Evolutionary conservation across 2,888 invertebrate species (phyloP).

Genomic region (Heliconius hortense): DNA sequence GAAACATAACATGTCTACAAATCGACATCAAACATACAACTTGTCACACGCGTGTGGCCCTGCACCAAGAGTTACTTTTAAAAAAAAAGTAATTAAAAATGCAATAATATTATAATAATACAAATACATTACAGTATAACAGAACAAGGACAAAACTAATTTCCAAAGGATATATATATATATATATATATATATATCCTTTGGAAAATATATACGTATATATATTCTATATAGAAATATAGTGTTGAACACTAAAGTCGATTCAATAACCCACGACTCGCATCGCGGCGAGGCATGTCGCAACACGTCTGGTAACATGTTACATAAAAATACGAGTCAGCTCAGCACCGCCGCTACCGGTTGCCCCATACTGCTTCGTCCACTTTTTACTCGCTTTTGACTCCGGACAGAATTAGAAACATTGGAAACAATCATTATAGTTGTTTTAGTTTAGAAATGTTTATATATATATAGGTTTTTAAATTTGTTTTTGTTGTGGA

Average conservation of each 20-base stretch:
- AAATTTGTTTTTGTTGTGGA: too few species aligned
- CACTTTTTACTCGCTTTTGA: slow-evolving; percentile 50
- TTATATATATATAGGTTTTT: too few species aligned
- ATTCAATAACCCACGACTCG: slow-evolving; percentile 28
- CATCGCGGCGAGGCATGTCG: slow-evolving; percentile 52
- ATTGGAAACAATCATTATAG: not conserved
- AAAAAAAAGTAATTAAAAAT: not conserved
- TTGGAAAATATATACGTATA: too few species aligned
- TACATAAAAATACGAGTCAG: slow-evolving; percentile 72
- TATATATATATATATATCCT: not conserved
- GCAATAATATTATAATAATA: not conserved
- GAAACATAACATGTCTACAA: not conserved
- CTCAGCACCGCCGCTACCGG: slow-evolving; percentile 57
- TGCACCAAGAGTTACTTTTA: too few species aligned
- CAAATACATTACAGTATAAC: not conserved
- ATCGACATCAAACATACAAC: not conserved
- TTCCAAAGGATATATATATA: not conserved
- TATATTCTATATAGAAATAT: too few species aligned
- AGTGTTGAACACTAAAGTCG: slow-evolving; percentile 8
- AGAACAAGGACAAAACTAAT: not conserved
- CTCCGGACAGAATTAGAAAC: slow-evolving; percentile 23
- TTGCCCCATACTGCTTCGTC: slow-evolving; percentile 57
- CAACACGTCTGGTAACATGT: slow-evolving; percentile 57
- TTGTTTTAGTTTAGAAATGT: not conserved
- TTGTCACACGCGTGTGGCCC: not conserved